Evolutionary conservation across 2,797 vertebrate species (phyloP).

Genomic region (Esox lucius): DNA sequence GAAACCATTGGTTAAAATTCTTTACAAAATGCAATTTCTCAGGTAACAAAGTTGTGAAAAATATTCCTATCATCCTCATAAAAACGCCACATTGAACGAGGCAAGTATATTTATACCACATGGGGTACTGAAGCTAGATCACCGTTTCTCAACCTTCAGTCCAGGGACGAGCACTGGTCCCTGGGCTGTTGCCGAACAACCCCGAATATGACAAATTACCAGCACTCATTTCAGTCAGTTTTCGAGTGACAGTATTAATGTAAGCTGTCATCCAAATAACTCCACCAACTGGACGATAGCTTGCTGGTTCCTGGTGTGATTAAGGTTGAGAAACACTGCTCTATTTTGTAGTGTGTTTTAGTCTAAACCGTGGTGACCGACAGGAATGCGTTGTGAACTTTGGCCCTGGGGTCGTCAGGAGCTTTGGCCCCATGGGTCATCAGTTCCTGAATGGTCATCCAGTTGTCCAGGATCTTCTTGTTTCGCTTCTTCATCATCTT

Average conservation of each 20-base stretch:
- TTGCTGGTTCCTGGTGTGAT: background rate
- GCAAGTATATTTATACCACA: slow-evolving; percentile 92
- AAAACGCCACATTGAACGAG: slow-evolving; percentile 99
- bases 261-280: too few relatives aligned
- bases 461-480: slow-evolving; percentile 98
- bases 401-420: slow-evolving; percentile 81
- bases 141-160: slow-evolving; percentile 13
- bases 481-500: slow-evolving; percentile 99
- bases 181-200: slow-evolving; percentile 2
- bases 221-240: too few relatives aligned
- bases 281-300: background rate
- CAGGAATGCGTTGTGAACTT: slow-evolving; percentile 94
- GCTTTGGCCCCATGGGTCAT: slow-evolving; percentile 96
- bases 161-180: background rate
- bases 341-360: slow-evolving; percentile 38
- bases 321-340: background rate
- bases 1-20: slow-evolving; percentile 68
- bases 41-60: slow-evolving; percentile 92
- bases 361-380: slow-evolving; percentile 96
- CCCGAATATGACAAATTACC: too few relatives aligned
- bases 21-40: slow-evolving; percentile 88
- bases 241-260: too few relatives aligned
- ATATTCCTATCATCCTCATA: slow-evolving; percentile 84
- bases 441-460: slow-evolving; percentile 99
- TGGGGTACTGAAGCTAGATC: slow-evolving; percentile 63